phyloP scores from a whole-genome alignment of 2,113 vertebrate species.

The Rhodinocichla rosea region DNA sequence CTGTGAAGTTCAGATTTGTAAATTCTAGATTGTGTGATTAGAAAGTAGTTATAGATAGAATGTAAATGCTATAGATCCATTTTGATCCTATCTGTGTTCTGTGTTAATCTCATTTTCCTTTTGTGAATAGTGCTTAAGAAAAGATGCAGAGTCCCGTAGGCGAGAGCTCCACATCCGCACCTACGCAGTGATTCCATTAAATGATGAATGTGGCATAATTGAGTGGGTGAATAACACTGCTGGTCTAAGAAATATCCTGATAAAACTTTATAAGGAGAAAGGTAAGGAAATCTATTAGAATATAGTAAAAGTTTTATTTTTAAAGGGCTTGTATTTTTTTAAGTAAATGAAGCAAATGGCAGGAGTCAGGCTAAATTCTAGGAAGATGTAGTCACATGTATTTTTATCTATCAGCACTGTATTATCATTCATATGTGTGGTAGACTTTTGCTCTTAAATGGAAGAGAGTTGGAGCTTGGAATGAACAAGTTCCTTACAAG shows the following conservation, averaged over 20 bases:
- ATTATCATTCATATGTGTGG: not conserved
- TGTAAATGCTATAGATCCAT: not conserved
- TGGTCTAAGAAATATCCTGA: constrained; percentile 92
- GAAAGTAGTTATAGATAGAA: not conserved
- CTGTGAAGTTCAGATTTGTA: not conserved
- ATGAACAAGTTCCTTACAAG: not conserved
- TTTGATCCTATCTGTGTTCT: not conserved
- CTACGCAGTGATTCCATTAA: constrained; percentile 95
- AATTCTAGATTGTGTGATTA: not conserved
- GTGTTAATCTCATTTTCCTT: not conserved
- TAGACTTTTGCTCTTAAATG: not conserved
- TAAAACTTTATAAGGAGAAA: constrained; percentile 95
- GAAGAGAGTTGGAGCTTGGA: not conserved
- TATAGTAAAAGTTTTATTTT: not conserved
- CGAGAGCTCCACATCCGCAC: constrained; percentile 94
- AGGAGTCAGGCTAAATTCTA: not conserved
- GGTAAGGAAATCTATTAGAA: constrained; percentile 68
- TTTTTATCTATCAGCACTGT: not conserved
- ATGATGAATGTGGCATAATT: constrained; percentile 97
- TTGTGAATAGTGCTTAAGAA: constrained; percentile 85
- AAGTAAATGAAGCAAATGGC: not conserved
- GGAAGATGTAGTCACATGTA: not conserved
- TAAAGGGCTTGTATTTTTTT: not conserved
- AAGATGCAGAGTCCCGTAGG: constrained; percentile 93
- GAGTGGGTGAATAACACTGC: constrained; percentile 98